These are phyloP conservation scores for Alouatta caraya DNA, from an alignment of 2,797 vertebrate genomes.

Conservation along the genomic window DNA sequence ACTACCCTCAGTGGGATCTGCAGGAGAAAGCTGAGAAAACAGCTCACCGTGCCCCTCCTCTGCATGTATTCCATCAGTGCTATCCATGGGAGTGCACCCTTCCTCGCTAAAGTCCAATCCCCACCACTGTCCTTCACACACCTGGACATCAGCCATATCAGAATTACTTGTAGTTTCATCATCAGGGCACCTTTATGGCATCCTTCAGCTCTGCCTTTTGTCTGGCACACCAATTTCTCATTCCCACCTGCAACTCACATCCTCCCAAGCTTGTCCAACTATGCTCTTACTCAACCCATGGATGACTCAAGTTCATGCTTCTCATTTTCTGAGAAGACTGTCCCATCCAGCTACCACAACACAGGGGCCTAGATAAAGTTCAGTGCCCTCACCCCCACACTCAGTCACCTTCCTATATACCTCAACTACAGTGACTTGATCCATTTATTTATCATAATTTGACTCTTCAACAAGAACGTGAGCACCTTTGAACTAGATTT, in stretches of 20 bases:
- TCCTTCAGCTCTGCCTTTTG: background rate
- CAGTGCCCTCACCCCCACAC: background rate
- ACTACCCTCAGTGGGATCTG: background rate
- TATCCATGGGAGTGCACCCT: rapidly evolving
- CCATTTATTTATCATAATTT: background rate
- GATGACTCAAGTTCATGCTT: background rate
- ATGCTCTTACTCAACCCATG: background rate
- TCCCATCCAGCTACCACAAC: background rate
- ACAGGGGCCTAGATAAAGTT: background rate
- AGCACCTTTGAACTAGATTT: background rate
- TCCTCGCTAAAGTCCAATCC: background rate
- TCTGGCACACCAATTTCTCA: background rate
- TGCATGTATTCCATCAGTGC: rapidly evolving
- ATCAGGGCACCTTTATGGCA: background rate
- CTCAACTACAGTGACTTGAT: background rate
- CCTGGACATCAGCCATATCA: too few relatives aligned
- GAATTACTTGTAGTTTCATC: background rate
- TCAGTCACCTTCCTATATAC: background rate
- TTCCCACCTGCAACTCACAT: background rate
- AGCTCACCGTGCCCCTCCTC: background rate
- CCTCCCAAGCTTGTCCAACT: background rate
- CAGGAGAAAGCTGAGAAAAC: background rate
- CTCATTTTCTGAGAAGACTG: background rate
- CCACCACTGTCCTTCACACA: background rate
- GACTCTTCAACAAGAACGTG: background rate